Base-by-base conservation (phyloP, 2,888 invertebrate species). In the Galeopsomyia nigrocyanea region DNA sequence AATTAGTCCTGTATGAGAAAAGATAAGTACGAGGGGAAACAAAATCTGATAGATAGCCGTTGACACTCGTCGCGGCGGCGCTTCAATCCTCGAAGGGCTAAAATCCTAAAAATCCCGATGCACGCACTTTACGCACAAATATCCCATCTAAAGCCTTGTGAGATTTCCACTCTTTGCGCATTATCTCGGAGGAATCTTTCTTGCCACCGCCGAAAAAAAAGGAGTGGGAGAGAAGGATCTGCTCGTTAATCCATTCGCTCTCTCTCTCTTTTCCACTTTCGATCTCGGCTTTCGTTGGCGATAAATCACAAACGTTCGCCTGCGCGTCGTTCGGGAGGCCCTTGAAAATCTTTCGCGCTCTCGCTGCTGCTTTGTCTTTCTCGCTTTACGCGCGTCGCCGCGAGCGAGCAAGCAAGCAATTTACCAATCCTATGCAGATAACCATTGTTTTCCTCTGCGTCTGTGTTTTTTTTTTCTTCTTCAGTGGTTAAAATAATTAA, bases 361-460 rank as follows among this genome's bases (percentile, higher is more conserved):
- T 13, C 26, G 19, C 49, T 17, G n/a, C 7, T 56, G 68, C 68
- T 68, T 58, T 65, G 39, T 73, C 73, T 68, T 58, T 67, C 74
- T 70, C 73, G 73, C 74, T 73, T 75, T 72, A 73, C 76, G 71
- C 76, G 65, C 75, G 73, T 81, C 79, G 83, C 82, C 82, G 76
- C 81, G 79, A 82, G 84, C 81, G 80, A 50, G 26, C 19, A 16
- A 21, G 21, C 21, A 17, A 21, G 19, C 21, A 13, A 39, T 39
- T 39, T 3, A 50, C 50, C 19, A 6, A 3, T 2, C 7, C 19
- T 53, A 17, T 17, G 19, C 21, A 13, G 39, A 39, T 22, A 39
- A 47, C 49, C 49, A 61, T 49, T 49, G 49, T 49, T 17, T 46
- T 60, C 53, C 16, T 10, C 21, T 53, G 17, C 53, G 19, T 9